phyloP scores from a whole-genome alignment of 2,888 invertebrate genomes.

The Pimpla rufipes region DNA sequence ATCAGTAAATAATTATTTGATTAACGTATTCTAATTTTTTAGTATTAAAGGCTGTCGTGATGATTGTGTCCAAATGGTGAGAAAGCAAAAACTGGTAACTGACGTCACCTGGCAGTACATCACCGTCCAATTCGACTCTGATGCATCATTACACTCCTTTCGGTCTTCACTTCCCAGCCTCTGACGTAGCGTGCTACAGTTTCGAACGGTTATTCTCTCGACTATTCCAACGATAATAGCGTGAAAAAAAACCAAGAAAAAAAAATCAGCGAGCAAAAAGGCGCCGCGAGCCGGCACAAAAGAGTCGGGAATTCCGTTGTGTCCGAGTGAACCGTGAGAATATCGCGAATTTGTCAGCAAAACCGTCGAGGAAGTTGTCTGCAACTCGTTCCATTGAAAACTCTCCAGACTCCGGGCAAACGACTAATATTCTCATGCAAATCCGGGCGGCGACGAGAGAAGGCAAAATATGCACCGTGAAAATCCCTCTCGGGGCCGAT shows the following conservation, averaged over 20 bases:
- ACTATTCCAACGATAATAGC: slow-evolving; percentile 1
- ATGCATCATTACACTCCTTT: neutral
- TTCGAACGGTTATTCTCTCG: slow-evolving; percentile 1
- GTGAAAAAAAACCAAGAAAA: neutral
- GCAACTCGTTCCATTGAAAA: slow-evolving; percentile 49
- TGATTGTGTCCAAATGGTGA: too few species aligned
- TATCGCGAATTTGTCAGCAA: slow-evolving; percentile 31
- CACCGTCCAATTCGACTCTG: neutral
- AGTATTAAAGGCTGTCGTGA: too few species aligned
- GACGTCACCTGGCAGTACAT: too few species aligned
- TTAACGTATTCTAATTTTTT: too few species aligned
- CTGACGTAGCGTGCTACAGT: neutral
- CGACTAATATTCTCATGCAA: slow-evolving; percentile 57
- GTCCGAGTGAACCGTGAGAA: slow-evolving; percentile 40
- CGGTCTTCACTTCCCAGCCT: neutral
- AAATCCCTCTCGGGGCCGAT: neutral
- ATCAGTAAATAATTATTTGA: too few species aligned
- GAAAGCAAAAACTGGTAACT: too few species aligned
- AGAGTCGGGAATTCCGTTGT: slow-evolving; percentile 9
- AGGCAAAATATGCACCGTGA: neutral
- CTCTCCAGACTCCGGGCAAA: slow-evolving; percentile 48
- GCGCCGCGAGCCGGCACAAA: neutral
- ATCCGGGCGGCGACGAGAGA: slow-evolving; percentile 23
- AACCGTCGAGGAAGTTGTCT: slow-evolving; percentile 8
- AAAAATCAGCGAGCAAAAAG: slow-evolving; percentile 6